phyloP scores from a whole-genome alignment of 1,140 invertebrate species.

The Drosophila teissieri region DNA sequence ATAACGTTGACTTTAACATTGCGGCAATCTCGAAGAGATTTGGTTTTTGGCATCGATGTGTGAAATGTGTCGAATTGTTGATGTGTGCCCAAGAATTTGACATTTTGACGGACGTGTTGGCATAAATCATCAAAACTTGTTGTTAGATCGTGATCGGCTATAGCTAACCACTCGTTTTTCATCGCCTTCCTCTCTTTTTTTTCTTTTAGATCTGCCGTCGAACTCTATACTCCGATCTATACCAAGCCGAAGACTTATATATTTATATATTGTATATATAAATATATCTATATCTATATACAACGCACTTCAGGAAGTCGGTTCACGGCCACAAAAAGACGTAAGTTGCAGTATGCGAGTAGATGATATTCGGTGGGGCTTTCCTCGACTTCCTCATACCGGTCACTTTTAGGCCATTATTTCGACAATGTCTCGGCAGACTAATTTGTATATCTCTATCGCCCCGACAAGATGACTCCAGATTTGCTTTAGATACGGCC shows the following conservation, averaged over 20 bases:
- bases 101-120: conserved; percentile 33
- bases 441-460: conserved; percentile 66
- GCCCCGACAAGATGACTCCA: conserved; percentile 37
- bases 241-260: conserved; percentile 22
- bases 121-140: conserved; percentile 23
- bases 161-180: conserved; percentile 10
- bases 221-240: conserved; percentile 9
- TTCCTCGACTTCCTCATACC: conserved; percentile 25
- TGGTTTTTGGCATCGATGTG: conserved; percentile 31
- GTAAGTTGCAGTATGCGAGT: conserved; percentile 21
- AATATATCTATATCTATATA: neutral
- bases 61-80: conserved; percentile 39
- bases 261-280: neutral
- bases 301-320: conserved; percentile 19
- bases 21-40: conserved; percentile 7
- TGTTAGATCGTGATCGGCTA: conserved; percentile 22
- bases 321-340: conserved; percentile 5
- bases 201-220: conserved; percentile 15
- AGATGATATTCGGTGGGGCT: neutral
- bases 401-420: conserved; percentile 53
- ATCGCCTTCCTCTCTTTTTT: neutral
- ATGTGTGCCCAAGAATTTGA: conserved; percentile 43
- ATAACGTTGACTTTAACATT: conserved; percentile 29
- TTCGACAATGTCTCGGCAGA: conserved; percentile 66
- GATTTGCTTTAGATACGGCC: conserved; percentile 54